Conservation (phyloP, 2,888 invertebrate species). For the Bhutanitis thaidina region DNA sequence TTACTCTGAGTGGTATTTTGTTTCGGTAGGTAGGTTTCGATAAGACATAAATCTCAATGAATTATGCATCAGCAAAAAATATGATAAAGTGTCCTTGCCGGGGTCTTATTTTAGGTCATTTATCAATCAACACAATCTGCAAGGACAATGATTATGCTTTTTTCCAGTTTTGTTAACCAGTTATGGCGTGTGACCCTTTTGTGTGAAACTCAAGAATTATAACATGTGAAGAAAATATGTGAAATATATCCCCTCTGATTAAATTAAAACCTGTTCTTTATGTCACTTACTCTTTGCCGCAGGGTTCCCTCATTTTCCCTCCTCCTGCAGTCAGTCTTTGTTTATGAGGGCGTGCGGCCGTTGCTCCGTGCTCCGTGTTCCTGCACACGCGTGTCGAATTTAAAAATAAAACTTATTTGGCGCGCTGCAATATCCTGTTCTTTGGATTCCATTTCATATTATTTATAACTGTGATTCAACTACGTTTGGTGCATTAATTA, state of each 20-base stretch:
- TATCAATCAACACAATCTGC: too few relatives aligned
- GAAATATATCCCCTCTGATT: neutral
- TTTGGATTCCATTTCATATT: conserved; percentile 8
- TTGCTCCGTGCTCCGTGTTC: conserved; percentile 37
- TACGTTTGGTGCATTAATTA: conserved; percentile 2
- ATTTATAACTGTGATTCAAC: conserved; percentile 18
- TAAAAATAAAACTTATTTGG: conserved; percentile 52
- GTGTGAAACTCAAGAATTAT: too few relatives aligned
- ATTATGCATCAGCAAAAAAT: too few relatives aligned
- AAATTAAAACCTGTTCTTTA: conserved; percentile 36
- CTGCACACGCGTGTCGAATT: conserved; percentile 44
- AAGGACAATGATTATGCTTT: too few relatives aligned
- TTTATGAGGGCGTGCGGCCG: conserved; percentile 58
- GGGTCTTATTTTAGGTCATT: too few relatives aligned
- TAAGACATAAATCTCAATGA: too few relatives aligned
- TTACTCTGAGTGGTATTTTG: too few relatives aligned
- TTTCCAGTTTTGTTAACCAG: too few relatives aligned
- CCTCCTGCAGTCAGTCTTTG: conserved; percentile 65
- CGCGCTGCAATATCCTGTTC: conserved; percentile 33
- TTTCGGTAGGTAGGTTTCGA: too few relatives aligned
- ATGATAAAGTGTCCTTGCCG: too few relatives aligned
- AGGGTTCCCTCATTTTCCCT: conserved; percentile 48
- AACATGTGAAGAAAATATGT: too few relatives aligned
- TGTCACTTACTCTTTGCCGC: conserved; percentile 58
- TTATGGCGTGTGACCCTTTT: too few relatives aligned